phyloP scores from a whole-genome alignment of 2,113 vertebrate species.

The Forbesichthys papilliferus region DNA sequence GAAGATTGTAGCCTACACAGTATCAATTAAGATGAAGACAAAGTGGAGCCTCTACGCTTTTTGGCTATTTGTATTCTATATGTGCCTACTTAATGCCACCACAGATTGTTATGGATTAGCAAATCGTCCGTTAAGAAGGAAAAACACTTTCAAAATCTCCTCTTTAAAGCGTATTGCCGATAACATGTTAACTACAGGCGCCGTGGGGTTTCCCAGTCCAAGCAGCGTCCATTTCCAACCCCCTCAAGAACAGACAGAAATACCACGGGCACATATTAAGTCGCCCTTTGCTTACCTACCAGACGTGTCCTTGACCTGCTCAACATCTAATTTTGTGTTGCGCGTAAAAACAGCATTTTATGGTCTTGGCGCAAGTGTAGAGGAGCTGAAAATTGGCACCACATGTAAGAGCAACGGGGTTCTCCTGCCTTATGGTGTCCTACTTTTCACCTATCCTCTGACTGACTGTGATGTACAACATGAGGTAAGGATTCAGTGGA shows the following conservation, averaged over 20 bases:
- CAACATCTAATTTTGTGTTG: slow-evolving; percentile 52
- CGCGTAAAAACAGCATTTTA: slow-evolving; percentile 66
- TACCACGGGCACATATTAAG: neutral
- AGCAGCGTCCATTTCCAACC: neutral
- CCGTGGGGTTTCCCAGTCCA: neutral
- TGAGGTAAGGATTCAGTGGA: slow-evolving; percentile 43
- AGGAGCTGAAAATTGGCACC: slow-evolving; percentile 62
- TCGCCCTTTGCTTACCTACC: slow-evolving; percentile 25
- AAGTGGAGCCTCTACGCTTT: slow-evolving; percentile 36
- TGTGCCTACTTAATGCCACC: slow-evolving; percentile 2
- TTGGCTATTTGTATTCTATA: slow-evolving; percentile 38
- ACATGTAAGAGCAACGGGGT: slow-evolving; percentile 67
- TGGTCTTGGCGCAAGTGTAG: slow-evolving; percentile 48
- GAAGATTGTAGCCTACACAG: slow-evolving; percentile 9
- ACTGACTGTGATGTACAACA: slow-evolving; percentile 57
- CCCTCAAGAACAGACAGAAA: neutral
- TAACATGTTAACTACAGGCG: neutral
- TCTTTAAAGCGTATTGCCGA: neutral
- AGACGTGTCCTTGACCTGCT: slow-evolving; percentile 67
- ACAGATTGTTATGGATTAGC: slow-evolving; percentile 7
- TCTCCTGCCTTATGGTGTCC: slow-evolving; percentile 51
- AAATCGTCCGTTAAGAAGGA: neutral
- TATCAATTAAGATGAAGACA: slow-evolving; percentile 52
- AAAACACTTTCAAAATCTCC: neutral
- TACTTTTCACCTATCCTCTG: slow-evolving; percentile 69